phyloP scores from a whole-genome alignment of 1,140 invertebrate genomes.

The Heliconius nattereri region DNA sequence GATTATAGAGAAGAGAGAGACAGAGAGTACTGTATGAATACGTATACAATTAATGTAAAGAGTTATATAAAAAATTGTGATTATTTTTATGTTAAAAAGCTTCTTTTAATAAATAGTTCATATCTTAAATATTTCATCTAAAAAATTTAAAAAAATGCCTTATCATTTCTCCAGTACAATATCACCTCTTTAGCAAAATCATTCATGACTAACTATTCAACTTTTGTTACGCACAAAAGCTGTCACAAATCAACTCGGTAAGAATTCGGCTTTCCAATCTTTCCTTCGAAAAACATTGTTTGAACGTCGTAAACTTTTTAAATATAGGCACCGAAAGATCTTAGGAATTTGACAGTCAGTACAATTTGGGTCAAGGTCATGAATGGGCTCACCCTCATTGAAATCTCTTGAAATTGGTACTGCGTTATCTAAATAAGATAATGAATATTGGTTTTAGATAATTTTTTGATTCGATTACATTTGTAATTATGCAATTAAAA shows the following conservation, averaged over 20 bases:
- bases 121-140: not conserved
- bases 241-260: not conserved
- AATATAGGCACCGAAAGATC: not conserved
- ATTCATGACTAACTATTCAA: not conserved
- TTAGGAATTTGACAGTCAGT: not conserved
- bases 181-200: not conserved
- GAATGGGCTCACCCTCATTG: not conserved
- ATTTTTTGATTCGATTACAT: not conserved
- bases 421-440: not conserved
- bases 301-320: conserved; percentile 4
- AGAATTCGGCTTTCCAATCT: conserved; percentile 2
- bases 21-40: too few relatives aligned
- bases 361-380: not conserved
- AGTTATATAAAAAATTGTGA: too few relatives aligned
- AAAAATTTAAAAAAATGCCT: not conserved
- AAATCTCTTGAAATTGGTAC: not conserved
- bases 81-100: not conserved
- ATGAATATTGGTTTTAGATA: not conserved
- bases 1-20: too few relatives aligned
- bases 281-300: not conserved
- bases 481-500: too few relatives aligned
- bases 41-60: too few relatives aligned
- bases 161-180: not conserved
- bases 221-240: not conserved
- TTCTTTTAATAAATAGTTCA: not conserved